Evolutionary conservation across 2,888 invertebrate genomes (phyloP), one percentile per base, ranked within the genome.

Genomic region (Scaeva pyrastri): DNA sequence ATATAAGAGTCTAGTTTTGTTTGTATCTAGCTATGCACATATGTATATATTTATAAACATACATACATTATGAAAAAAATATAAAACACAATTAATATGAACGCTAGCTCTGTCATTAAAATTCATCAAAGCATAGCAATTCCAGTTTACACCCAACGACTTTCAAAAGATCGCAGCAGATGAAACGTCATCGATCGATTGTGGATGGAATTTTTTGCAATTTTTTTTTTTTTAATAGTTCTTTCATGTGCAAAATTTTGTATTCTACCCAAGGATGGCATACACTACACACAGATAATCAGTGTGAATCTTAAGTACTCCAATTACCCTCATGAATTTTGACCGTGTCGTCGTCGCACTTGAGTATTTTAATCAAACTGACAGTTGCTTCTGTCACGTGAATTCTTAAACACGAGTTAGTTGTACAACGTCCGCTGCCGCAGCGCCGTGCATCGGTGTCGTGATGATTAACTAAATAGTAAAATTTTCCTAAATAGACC

Each of bases 111-210:
- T 71, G 71, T 79, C 52, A 75, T 84, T 45, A 79, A 66, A 66
- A 84, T 84, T 84, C 84, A 71, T 41, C 41, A 26, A 48, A 70
- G 43, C 83, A 36, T 45, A n/a, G n/a, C n/a, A n/a, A 71, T 41
- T 76, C 60, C 12, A 56, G 45, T 66, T 78, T 73, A 73, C 73
- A 78, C 64, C 26, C 41, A 41, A 48, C 48, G 12, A 23, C 43
- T 43, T 21, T 36, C 26, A 43, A 73, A 56, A 50, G 43, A 68
- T 58, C 50, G 12, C 73, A 73, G 45, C 55, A 45, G 58, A 58
- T 72, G 36, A 68, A 68, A 68, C 68, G 76, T 73, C 77, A 73
- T 52, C 39, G 23, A 50, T 81, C 1, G 55, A 36, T 48, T 7
- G 62, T 45, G n/a, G 55, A 43, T 71, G 36, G 48, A 71, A 62